These are phyloP conservation scores for Globicephala melas DNA, from an alignment of 2,113 vertebrate genomes.

Conservation along the genomic window DNA sequence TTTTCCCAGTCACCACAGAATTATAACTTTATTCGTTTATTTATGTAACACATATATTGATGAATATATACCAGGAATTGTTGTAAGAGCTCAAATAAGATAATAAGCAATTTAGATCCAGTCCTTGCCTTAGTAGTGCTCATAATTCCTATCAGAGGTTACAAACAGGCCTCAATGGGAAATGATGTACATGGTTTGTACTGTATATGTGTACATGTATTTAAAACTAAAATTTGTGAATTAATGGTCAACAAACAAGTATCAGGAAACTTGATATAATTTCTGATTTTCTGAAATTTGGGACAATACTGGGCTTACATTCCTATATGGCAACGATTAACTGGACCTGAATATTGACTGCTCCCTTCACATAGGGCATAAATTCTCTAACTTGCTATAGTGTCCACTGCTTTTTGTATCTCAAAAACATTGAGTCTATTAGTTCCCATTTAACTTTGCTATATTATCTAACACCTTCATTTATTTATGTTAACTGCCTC, in stretches of 20 bases:
- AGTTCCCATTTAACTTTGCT: neutral
- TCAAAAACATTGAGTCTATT: neutral
- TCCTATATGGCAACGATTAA: neutral
- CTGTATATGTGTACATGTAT: neutral
- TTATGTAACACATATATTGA: neutral
- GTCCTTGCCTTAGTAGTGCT: neutral
- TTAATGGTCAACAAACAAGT: neutral
- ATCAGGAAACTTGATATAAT: neutral
- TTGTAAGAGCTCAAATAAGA: neutral
- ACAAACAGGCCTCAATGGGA: neutral
- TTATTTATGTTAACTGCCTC: neutral
- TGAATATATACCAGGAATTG: neutral
- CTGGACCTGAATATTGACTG: neutral
- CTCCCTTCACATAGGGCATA: fast-evolving
- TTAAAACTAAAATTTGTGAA: neutral
- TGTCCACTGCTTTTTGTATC: neutral
- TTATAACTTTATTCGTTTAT: neutral
- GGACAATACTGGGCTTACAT: neutral
- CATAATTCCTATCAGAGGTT: neutral
- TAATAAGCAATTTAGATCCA: neutral
- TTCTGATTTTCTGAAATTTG: neutral
- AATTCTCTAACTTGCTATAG: neutral
- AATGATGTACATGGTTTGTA: neutral
- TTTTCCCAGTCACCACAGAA: neutral
- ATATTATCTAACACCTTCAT: neutral